Base-by-base conservation (phyloP, 2,888 invertebrate genomes). In the Acanthococcus lagerstroemiae region DNA sequence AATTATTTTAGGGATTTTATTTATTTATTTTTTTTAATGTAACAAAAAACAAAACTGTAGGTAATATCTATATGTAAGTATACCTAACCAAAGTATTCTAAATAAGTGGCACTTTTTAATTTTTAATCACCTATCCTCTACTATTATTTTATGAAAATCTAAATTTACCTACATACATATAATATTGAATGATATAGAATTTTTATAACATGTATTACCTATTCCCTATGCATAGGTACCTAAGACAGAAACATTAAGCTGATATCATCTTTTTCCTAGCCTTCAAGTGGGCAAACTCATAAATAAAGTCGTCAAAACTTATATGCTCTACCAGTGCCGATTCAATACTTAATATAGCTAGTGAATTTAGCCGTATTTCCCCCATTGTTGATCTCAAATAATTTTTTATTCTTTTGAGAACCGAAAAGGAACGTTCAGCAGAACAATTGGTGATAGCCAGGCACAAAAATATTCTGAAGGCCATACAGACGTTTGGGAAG, bases 401-500 rank as follows among this genome's bases (percentile, higher is more conserved):
- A 30, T 30, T 30, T 48, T 48, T 48, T 15, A 48, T 48, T 19
- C 52, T 52, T 52, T 52, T 52, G 4, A 52, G 52, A 52, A 4
- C 4, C 12, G 52, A 52, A 17, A 52, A 52, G 22, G 52, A 4
- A 52, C 7, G 52, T 17, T 52, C 52, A 3, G 52, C 52, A 17
- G 52, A 52, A 22, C 52, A 52, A 52, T 52, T 52, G 3, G 52
- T 52, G 7, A 52, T 22, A 52, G 52, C 52, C 52, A 52, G 19
- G 19, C 52, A 52, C 21, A 52, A 52, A 52, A 21, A 52, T 7
- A 7, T 4, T 52, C 22, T 17, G 22, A 52, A 4, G 4, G 5
- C 52, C 3, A 52, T 52, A 7, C 52, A 21, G 19, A 52, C 19
- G 9, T 52, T 52, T 24, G 15, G 25, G 27, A 30, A 30, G 6